Evolutionary conservation across 1,140 invertebrate genomes (phyloP).

Genomic region (Caenorhabditis elegans): DNA sequence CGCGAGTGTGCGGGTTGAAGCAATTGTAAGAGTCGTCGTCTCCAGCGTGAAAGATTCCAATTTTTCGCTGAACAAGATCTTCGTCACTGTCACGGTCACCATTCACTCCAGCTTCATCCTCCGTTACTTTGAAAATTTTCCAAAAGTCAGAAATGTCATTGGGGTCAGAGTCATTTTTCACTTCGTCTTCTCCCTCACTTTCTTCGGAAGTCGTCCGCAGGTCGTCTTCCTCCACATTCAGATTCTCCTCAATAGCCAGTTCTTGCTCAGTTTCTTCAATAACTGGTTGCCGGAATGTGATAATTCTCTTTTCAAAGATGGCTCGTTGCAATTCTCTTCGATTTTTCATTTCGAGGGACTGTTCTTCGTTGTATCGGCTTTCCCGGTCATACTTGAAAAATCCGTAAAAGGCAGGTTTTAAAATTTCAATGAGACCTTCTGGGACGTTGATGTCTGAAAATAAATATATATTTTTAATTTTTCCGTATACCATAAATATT

Average conservation of each 20-base stretch:
- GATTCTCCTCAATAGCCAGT: neutral
- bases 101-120: neutral
- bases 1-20: neutral
- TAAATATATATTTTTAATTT: too few relatives aligned
- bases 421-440: neutral
- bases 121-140: neutral
- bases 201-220: neutral
- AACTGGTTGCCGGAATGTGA: neutral
- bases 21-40: neutral
- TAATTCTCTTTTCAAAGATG: neutral
- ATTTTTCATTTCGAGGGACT: neutral
- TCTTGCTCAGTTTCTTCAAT: constrained; percentile 6
- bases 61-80: neutral
- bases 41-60: neutral
- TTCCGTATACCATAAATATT: too few relatives aligned
- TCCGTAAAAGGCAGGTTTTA: neutral
- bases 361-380: neutral
- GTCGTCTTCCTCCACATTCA: neutral
- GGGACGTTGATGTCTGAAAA: neutral
- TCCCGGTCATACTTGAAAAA: neutral
- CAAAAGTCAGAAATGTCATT: neutral
- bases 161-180: neutral
- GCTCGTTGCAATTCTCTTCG: neutral
- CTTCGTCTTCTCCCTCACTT: neutral
- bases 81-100: neutral